Conservation (phyloP, 2,113 vertebrate species). For the Rhinoptilus africanus region DNA sequence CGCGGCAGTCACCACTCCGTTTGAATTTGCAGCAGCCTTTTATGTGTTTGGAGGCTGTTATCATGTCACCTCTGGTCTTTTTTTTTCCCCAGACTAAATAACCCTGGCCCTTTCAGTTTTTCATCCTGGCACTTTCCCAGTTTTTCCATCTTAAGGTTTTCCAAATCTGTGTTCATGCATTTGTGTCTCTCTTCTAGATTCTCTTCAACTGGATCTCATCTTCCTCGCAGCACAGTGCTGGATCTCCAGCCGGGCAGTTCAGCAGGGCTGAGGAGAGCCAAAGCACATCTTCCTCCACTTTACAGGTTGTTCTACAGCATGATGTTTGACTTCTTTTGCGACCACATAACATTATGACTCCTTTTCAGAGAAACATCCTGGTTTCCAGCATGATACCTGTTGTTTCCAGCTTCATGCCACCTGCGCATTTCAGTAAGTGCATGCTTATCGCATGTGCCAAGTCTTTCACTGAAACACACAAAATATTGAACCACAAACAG, state of each 20-base stretch:
- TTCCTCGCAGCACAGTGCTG: not conserved
- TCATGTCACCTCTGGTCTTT: not conserved
- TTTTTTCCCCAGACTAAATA: not conserved
- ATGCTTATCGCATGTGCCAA: not conserved
- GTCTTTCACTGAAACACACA: not conserved
- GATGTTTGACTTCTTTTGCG: not conserved
- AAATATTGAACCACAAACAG: not conserved
- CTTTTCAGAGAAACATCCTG: not conserved
- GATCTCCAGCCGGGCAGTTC: not conserved
- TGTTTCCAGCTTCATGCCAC: not conserved
- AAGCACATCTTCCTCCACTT: not conserved
- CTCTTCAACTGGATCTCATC: not conserved
- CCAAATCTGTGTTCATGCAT: not conserved
- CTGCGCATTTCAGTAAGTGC: not conserved
- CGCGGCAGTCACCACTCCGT: fast-evolving
- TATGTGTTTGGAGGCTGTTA: not conserved
- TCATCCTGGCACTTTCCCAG: not conserved
- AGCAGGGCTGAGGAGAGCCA: not conserved
- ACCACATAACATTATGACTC: not conserved
- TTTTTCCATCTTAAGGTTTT: not conserved
- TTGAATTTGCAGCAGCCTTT: not conserved
- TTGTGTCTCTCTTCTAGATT: not conserved
- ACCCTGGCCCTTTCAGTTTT: not conserved
- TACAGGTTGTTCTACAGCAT: not conserved
- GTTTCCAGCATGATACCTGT: not conserved